These are phyloP conservation scores for Allolobophora icterica DNA, from an alignment of 2,888 invertebrate genomes.

Conservation along the genomic window DNA sequence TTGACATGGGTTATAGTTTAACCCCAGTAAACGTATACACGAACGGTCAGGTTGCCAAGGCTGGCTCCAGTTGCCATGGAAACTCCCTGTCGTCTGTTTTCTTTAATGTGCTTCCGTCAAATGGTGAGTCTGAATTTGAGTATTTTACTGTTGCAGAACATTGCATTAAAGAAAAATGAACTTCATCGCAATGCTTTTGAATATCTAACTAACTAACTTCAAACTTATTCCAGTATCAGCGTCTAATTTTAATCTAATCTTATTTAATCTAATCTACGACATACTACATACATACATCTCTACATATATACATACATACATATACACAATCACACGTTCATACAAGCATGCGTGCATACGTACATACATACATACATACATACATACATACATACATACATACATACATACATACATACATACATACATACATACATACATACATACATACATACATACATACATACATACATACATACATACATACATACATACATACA, in stretches of 20 bases:
- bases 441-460: too few species aligned
- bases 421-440: too few species aligned
- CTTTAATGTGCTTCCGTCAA: not conserved
- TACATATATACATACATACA: too few species aligned
- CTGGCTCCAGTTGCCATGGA: not conserved
- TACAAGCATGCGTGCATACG: too few species aligned
- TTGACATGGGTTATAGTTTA: not conserved
- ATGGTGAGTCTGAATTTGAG: constrained; percentile 6
- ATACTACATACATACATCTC: too few species aligned
- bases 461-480: too few species aligned
- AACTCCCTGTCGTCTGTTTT: not conserved
- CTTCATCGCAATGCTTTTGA: not conserved
- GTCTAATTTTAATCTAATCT: not conserved
- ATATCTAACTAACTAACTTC: too few species aligned
- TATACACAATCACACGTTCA: too few species aligned
- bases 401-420: too few species aligned
- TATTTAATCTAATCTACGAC: not conserved
- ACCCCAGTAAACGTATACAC: not conserved
- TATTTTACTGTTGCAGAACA: not conserved
- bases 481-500: too few species aligned
- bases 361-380: too few species aligned
- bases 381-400: too few species aligned
- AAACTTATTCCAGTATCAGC: not conserved
- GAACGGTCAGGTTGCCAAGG: not conserved
- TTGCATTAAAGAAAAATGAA: not conserved